These are phyloP conservation scores for Brachyrhaphis roseni DNA, from an alignment of 2,797 vertebrate species.

Conservation along the genomic window DNA sequence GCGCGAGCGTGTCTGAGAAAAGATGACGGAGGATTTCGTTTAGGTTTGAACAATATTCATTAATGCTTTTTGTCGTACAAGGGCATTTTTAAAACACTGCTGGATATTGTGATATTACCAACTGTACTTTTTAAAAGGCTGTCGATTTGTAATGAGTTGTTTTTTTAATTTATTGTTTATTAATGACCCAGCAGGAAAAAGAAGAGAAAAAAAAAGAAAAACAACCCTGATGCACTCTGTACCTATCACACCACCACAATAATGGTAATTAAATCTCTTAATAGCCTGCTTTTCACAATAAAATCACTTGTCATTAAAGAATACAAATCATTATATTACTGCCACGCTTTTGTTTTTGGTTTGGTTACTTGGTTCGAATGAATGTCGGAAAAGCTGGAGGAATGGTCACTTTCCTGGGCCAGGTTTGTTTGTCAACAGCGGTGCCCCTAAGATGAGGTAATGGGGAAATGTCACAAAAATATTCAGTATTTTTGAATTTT, in stretches of 20 bases:
- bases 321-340: conserved; percentile 67
- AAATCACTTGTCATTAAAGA: conserved; percentile 59
- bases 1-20: conserved; percentile 24
- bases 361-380: conserved; percentile 34
- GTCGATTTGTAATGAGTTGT: conserved; percentile 68
- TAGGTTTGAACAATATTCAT: conserved; percentile 41
- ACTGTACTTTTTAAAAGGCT: conserved; percentile 72
- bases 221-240: conserved; percentile 47
- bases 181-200: conserved; percentile 49
- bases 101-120: conserved; percentile 71
- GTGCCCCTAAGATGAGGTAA: neutral
- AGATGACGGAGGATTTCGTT: conserved; percentile 29
- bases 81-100: conserved; percentile 74
- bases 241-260: conserved; percentile 43
- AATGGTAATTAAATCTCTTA: conserved; percentile 51
- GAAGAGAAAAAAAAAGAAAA: neutral
- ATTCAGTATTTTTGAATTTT: neutral
- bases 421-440: neutral
- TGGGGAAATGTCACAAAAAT: neutral
- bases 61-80: conserved; percentile 64
- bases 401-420: neutral
- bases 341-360: conserved; percentile 47
- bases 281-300: conserved; percentile 71
- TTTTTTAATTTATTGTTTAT: conserved; percentile 66
- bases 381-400: neutral